Evolutionary conservation across 2,888 invertebrate species (phyloP).

Genomic region (Cheilosia pagana): DNA sequence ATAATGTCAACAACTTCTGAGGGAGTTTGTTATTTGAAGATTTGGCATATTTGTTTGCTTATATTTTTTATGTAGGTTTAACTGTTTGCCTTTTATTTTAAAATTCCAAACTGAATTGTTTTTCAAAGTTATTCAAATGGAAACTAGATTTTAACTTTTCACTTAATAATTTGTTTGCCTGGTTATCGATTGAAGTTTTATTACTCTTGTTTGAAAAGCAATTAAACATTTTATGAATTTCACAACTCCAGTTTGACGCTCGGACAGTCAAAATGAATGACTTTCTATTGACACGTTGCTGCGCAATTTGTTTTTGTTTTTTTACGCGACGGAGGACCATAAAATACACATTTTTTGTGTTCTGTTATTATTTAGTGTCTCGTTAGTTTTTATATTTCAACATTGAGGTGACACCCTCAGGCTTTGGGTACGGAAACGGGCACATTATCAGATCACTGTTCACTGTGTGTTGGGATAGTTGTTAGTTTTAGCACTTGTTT

Average conservation of each 20-base stretch:
- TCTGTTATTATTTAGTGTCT: too few species aligned
- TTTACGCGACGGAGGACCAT: too few species aligned
- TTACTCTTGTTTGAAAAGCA: conserved; percentile 17
- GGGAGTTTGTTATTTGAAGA: conserved; percentile 14
- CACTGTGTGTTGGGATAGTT: too few species aligned
- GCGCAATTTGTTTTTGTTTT: background rate
- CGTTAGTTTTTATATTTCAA: too few species aligned
- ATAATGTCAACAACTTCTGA: background rate
- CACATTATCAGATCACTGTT: too few species aligned
- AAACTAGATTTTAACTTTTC: conserved; percentile 24
- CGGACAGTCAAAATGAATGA: conserved; percentile 1
- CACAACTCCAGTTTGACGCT: conserved; percentile 19
- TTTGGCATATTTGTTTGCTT: conserved; percentile 7
- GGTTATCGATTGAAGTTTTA: conserved; percentile 19
- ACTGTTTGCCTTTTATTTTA: background rate
- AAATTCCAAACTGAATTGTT: background rate
- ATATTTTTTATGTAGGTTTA: background rate
- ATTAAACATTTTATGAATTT: conserved; percentile 39
- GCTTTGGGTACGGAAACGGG: too few species aligned
- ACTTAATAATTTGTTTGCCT: background rate
- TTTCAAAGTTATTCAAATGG: conserved; percentile 1
- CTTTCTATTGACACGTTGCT: background rate
- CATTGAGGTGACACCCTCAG: too few species aligned
- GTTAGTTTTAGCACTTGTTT: too few species aligned
- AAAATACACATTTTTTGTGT: too few species aligned